Conservation (phyloP, 2,797 vertebrate genomes). For the Dryobates pubescens region DNA sequence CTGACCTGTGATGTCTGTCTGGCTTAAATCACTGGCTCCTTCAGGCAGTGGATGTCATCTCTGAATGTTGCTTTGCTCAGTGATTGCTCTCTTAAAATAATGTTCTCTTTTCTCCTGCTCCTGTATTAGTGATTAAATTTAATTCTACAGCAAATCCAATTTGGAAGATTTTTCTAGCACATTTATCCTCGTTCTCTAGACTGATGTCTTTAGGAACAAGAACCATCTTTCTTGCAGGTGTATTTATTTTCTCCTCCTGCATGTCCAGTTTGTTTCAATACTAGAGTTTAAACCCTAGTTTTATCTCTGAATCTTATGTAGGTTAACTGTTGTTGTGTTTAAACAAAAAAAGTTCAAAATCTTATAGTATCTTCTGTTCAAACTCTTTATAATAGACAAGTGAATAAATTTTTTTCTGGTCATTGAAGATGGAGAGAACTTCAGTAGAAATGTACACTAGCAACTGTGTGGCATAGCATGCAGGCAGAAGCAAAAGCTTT, state of each 20-base stretch:
- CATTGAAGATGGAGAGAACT: not conserved
- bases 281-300: not conserved
- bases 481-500: conserved; percentile 26
- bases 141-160: not conserved
- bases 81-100: conserved; percentile 43
- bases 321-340: not conserved
- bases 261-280: not conserved
- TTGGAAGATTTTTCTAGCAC: not conserved
- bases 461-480: not conserved
- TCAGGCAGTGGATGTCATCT: conserved; percentile 38
- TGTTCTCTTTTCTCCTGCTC: not conserved
- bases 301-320: not conserved
- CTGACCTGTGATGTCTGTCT: conserved; percentile 21
- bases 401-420: not conserved
- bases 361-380: not conserved
- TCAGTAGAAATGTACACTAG: not conserved
- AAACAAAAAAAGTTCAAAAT: not conserved
- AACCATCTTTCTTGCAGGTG: not conserved
- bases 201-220: not conserved
- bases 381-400: not conserved
- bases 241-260: not conserved
- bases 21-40: conserved; percentile 45
- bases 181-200: not conserved
- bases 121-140: not conserved
- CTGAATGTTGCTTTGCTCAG: not conserved